Evolutionary conservation across 2,888 invertebrate species (phyloP).

Genomic region (Unio pictorum): DNA sequence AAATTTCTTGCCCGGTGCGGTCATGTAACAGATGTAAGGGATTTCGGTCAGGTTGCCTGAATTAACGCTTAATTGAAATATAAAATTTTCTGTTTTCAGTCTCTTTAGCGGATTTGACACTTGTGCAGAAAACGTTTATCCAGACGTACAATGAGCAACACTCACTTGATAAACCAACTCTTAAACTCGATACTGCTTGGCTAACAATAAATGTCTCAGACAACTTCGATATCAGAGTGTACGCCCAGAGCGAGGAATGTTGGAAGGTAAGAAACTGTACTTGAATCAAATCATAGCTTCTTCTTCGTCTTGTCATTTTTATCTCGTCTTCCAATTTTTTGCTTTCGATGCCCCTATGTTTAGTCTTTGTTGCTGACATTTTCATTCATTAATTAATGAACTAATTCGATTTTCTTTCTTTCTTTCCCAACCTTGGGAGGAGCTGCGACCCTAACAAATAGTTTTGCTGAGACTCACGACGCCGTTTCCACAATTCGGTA

Average conservation of each 20-base stretch:
- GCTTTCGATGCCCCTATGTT: no score
- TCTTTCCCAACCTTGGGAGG: not conserved
- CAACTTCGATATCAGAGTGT: conserved; percentile 45
- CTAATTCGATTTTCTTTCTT: conserved; percentile 4
- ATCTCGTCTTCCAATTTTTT: no score
- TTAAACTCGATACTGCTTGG: conserved; percentile 53
- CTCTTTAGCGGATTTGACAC: no score
- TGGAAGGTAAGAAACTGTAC: conserved; percentile 40
- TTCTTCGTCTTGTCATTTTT: no score
- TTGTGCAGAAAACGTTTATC: no score
- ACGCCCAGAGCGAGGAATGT: conserved; percentile 53
- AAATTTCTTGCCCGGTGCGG: no score
- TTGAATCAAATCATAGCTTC: not conserved
- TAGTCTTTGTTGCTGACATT: not conserved
- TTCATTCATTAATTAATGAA: not conserved
- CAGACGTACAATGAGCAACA: no score
- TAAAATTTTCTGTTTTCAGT: no score
- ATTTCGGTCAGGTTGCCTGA: no score
- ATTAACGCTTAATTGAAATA: no score
- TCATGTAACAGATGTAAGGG: no score
- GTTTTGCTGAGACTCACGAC: not conserved
- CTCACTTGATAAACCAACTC: conserved; percentile 20
- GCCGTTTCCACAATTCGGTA: not conserved
- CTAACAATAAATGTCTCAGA: conserved; percentile 52
- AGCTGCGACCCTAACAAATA: no score